Evolutionary conservation across 2,888 invertebrate genomes (phyloP), one percentile per base, ranked within the genome.

Genomic region (Piscicola geometra): DNA sequence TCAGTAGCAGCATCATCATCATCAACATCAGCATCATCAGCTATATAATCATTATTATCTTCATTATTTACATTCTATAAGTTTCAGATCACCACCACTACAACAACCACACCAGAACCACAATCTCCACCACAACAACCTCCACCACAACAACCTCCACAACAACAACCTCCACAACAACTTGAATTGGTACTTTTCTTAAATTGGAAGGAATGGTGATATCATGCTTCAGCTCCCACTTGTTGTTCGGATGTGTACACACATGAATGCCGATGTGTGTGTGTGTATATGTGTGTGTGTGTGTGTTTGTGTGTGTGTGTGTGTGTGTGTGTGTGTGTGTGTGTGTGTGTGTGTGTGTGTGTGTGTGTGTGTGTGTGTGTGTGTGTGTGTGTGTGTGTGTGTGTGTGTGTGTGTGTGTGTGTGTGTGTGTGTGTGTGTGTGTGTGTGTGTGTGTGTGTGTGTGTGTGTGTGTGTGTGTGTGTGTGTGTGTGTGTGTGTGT

Each of bases 71-170:
- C 70, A 70, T 70, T 41, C 33, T 35, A n/a, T n/a, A n/a, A n/a
- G n/a, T n/a, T n/a, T n/a, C n/a, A n/a, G n/a, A 52, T 47, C 71
- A 71, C 47, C 71, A 47, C 47, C 71, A 71, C 28, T 50, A 71
- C 47, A 47, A 52, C 28, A 30, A 52, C 47, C 71, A 47, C 47
- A 50, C 41, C 41, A 41, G 9, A 5, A 41, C 41, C 41, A 41
- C 41, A 5, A 41, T 15, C 41, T 9, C 41, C 41, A 41, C 41
- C 41, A 41, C 41, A 5, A 41, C 41, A 5, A 41, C 41, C 41
- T 9, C 41, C 41, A 56, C n/a, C 60, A 56, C 25, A 3, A 56
- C 21, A 5, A 56, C 60, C 21, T 15, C 25, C 21, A 18, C 60
- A 3, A 56, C 21, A 5, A 56, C 60, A 9, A 56, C 60, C 21